phyloP scores from a whole-genome alignment of 1,140 invertebrate species.

The Calosoma granatense region DNA sequence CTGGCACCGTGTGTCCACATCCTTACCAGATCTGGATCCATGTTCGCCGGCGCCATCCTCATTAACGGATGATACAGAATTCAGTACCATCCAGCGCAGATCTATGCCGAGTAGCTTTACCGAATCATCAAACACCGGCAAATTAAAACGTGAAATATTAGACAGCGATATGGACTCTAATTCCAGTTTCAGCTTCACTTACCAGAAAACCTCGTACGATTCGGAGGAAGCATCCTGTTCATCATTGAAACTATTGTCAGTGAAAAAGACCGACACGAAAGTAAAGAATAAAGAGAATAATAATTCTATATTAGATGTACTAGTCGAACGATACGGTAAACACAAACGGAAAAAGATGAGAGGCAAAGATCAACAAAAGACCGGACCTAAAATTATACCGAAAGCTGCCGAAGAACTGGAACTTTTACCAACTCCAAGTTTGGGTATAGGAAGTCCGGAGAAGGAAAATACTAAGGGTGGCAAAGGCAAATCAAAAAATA shows the following conservation, averaged over 20 bases:
- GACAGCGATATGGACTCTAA: conserved; percentile 58
- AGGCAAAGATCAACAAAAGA: conserved; percentile 39
- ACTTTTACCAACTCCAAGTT: conserved; percentile 40
- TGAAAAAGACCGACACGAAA: conserved; percentile 31
- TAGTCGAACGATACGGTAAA: conserved; percentile 50
- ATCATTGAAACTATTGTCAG: conserved; percentile 41
- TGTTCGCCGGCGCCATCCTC: conserved; percentile 52
- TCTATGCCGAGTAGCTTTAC: conserved; percentile 10
- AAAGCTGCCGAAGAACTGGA: conserved; percentile 43
- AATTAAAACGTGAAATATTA: conserved; percentile 38
- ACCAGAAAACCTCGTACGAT: conserved; percentile 49
- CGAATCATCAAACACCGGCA: conserved; percentile 30
- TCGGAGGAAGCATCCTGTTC: conserved; percentile 54
- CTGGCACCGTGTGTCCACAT: conserved; percentile 51
- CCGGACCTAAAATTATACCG: conserved; percentile 39
- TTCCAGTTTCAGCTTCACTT: conserved; percentile 45
- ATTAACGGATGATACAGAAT: conserved; percentile 37
- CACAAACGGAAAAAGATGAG: conserved; percentile 46
- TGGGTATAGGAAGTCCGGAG: conserved; percentile 34
- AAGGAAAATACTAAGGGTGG: conserved; percentile 31
- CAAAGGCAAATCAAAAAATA: neutral
- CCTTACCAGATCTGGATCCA: conserved; percentile 63
- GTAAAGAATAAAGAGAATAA: conserved; percentile 37
- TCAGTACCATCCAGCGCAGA: conserved; percentile 18
- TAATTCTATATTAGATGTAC: conserved; percentile 51